Conservation (phyloP, 1,140 invertebrate genomes). For the Macrotrachela quadricornifera region DNA sequence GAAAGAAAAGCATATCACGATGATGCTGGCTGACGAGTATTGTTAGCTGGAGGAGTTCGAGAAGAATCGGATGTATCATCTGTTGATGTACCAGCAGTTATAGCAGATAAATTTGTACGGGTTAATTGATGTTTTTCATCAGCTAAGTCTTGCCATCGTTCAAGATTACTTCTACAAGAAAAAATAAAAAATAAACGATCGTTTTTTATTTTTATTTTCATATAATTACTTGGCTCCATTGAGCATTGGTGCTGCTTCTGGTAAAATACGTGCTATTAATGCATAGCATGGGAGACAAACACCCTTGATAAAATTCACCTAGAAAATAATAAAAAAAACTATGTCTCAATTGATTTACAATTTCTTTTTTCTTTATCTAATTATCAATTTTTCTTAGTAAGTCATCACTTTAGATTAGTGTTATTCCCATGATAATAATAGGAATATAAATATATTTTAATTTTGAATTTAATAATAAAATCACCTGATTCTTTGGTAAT, state of each 20-base stretch:
- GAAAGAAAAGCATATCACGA: no score
- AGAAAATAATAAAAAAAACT: slow-evolving; percentile 9
- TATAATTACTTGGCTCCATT: slow-evolving; percentile 37
- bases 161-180: slow-evolving; percentile 17
- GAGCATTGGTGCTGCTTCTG: slow-evolving; percentile 45
- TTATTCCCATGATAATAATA: background rate
- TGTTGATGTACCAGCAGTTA: no score
- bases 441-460: no score
- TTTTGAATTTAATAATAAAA: no score
- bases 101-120: no score
- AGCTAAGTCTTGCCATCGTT: slow-evolving; percentile 21
- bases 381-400: no score
- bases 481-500: slow-evolving; percentile 48
- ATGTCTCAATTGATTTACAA: no score
- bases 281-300: slow-evolving; percentile 61
- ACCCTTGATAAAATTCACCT: slow-evolving; percentile 53
- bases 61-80: no score
- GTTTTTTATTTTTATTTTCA: background rate
- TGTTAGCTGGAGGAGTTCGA: no score
- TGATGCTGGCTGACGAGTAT: no score
- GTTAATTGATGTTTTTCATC: slow-evolving; percentile 9
- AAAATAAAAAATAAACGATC: background rate
- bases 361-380: background rate
- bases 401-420: no score
- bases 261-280: slow-evolving; percentile 43